A percentile compares a stretch with the other conserved stretches of the same genome.
phyloP scores from a whole-genome alignment of 1,140 invertebrate genomes.

The Paramacrobiotus metropolitanus region DNA sequence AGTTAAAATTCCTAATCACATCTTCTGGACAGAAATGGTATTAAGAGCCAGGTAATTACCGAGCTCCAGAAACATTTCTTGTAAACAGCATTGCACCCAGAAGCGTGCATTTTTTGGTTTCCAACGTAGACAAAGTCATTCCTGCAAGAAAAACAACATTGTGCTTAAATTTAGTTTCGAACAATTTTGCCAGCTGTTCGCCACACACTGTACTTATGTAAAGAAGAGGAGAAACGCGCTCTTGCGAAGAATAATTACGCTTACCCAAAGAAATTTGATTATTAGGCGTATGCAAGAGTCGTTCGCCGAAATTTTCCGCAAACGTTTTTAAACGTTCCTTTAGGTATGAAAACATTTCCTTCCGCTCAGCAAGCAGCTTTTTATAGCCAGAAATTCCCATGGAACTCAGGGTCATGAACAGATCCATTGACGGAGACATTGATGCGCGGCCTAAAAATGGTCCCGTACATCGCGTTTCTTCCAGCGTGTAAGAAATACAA shows the following conservation, averaged over 20 bases:
- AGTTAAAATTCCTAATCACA: constrained; percentile 6
- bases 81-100: constrained; percentile 47
- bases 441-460: constrained; percentile 38
- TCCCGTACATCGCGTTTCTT: constrained; percentile 3
- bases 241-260: constrained; percentile 7
- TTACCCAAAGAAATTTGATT: constrained; percentile 53
- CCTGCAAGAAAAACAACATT: constrained; percentile 15
- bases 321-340: constrained; percentile 32
- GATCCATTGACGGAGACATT: constrained; percentile 42
- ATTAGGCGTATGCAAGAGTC: constrained; percentile 35
- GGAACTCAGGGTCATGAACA: constrained; percentile 53
- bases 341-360: constrained; percentile 39
- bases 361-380: constrained; percentile 35
- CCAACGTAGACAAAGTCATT: constrained; percentile 20
- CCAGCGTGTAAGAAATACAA: no score
- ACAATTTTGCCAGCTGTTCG: neutral
- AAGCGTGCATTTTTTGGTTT: constrained; percentile 28
- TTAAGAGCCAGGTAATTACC: constrained; percentile 17
- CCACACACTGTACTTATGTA: no score
- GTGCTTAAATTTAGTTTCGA: constrained; percentile 9
- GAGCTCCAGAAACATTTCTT: constrained; percentile 40
- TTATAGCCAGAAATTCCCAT: constrained; percentile 43
- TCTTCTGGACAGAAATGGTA: neutral
- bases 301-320: constrained; percentile 35
- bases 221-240: no score